Evolutionary conservation across 2,113 vertebrate species (phyloP).

Genomic region (Apistogramma diplotaenia): DNA sequence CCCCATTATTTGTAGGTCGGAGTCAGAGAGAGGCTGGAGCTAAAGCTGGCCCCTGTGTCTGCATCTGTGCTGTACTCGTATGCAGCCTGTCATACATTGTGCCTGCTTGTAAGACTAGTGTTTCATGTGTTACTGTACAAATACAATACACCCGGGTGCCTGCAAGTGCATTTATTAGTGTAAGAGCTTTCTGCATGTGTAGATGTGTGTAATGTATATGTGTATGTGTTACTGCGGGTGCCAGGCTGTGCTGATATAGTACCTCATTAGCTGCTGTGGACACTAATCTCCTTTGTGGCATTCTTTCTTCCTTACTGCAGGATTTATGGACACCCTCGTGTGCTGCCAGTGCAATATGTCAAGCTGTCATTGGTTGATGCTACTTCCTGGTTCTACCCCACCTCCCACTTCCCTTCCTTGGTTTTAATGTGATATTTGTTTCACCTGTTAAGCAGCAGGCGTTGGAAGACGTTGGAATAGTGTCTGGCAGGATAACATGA

Average conservation of each 20-base stretch:
- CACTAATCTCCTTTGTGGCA: conserved; percentile 83
- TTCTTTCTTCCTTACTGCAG: conserved; percentile 83
- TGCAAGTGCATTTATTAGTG: conserved; percentile 32
- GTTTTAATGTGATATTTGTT: conserved; percentile 27
- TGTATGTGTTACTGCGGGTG: conserved; percentile 51
- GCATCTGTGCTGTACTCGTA: neutral
- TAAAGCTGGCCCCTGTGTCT: conserved; percentile 26
- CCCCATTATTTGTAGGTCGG: neutral
- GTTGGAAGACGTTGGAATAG: neutral
- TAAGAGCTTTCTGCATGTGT: conserved; percentile 2
- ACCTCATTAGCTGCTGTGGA: conserved; percentile 80
- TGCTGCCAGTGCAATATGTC: conserved; percentile 76
- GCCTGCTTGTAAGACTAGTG: conserved; percentile 5
- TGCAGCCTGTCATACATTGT: neutral
- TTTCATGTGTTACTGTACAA: conserved; percentile 13
- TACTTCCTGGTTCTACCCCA: conserved; percentile 40
- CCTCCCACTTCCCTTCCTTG: conserved; percentile 11
- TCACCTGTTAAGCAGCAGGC: conserved; percentile 26
- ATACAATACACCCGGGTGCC: conserved; percentile 26
- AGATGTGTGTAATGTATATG: conserved; percentile 40
- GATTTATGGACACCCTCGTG: conserved; percentile 82
- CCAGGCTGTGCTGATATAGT: conserved; percentile 69
- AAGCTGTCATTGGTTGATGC: conserved; percentile 65
- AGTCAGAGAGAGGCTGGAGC: neutral
- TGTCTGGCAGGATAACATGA: neutral